phyloP scores from a whole-genome alignment of 2,888 invertebrate species.

The Gortyna flavago region DNA sequence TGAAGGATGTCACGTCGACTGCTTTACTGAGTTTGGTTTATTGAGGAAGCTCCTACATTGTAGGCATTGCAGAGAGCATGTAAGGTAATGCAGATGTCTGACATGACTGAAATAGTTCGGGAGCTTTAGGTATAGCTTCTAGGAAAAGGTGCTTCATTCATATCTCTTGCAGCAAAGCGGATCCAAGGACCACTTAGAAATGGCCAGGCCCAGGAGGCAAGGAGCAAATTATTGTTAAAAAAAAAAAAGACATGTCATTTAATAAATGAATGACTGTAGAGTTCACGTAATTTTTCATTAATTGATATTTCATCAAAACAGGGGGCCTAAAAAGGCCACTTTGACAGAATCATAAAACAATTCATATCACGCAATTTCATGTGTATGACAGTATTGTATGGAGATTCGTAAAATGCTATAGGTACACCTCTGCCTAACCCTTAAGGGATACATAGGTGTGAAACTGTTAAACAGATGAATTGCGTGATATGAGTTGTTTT shows the following conservation, averaged over 20 bases:
- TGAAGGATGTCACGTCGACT: slow-evolving; percentile 53
- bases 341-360: too few species aligned
- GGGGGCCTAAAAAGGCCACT: too few species aligned
- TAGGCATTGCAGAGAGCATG: too few species aligned
- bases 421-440: too few species aligned
- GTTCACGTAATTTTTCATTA: neutral
- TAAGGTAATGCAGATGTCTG: slow-evolving; percentile 26
- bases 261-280: neutral
- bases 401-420: too few species aligned
- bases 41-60: slow-evolving; percentile 48
- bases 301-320: neutral
- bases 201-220: neutral
- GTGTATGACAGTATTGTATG: too few species aligned
- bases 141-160: neutral
- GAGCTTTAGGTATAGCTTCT: slow-evolving; percentile 2
- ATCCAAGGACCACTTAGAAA: slow-evolving; percentile 13
- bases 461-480: too few species aligned
- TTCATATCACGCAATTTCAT: too few species aligned
- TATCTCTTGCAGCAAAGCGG: neutral
- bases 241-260: neutral
- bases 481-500: too few species aligned
- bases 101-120: slow-evolving; percentile 21
- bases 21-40: slow-evolving; percentile 27
- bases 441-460: too few species aligned
- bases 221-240: neutral